phyloP scores from a whole-genome alignment of 2,888 invertebrate genomes.

The Gymnoscelis rufifasciata region DNA sequence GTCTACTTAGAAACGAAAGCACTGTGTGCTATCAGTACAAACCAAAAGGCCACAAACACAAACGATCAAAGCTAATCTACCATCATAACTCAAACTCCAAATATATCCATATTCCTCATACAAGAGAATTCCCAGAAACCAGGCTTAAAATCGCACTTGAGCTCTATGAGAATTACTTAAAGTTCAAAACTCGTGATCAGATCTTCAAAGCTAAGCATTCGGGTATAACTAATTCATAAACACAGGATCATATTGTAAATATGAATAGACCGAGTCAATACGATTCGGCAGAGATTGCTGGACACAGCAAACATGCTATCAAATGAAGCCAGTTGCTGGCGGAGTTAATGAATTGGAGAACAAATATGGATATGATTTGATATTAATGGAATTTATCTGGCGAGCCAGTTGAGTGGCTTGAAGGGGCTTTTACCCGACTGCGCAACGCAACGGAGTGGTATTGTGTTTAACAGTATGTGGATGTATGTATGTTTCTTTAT shows the following conservation, averaged over 20 bases:
- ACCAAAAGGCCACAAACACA: conserved; percentile 30
- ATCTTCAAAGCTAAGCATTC: conserved; percentile 8
- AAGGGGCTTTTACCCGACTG: too few relatives aligned
- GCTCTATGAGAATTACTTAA: neutral
- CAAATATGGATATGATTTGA: too few relatives aligned
- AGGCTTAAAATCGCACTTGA: neutral
- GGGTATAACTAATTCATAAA: conserved; percentile 33
- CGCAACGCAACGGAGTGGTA: too few relatives aligned
- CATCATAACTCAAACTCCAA: neutral
- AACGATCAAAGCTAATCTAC: conserved; percentile 35
- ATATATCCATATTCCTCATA: neutral
- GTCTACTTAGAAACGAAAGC: too few relatives aligned
- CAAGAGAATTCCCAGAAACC: too few relatives aligned
- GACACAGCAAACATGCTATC: conserved; percentile 20
- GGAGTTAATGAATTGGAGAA: conserved; percentile 9
- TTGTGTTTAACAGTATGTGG: too few relatives aligned
- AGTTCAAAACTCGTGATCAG: neutral
- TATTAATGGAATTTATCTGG: too few relatives aligned
- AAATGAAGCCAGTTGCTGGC: conserved; percentile 10
- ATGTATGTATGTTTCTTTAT: too few relatives aligned
- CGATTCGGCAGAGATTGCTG: conserved; percentile 23
- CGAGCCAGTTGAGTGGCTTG: too few relatives aligned
- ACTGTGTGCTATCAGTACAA: conserved; percentile 19
- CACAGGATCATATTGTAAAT: conserved; percentile 32
- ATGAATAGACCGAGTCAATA: conserved; percentile 29